A percentile compares a stretch with the other conserved stretches of the same genome.
phyloP scores from a whole-genome alignment of 2,113 vertebrate genomes.

The Bettongia penicillata region DNA sequence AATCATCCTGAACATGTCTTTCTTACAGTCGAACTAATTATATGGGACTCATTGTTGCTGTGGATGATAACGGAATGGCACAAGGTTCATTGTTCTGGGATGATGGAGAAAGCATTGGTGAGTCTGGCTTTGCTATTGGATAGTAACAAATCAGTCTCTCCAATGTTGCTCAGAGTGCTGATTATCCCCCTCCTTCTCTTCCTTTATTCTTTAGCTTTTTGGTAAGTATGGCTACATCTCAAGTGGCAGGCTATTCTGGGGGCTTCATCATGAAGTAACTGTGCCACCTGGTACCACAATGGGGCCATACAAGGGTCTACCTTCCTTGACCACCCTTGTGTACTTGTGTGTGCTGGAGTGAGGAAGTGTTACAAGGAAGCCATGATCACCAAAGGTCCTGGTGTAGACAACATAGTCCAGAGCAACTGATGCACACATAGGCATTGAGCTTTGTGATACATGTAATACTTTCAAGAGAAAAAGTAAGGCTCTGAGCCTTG shows the following conservation, averaged over 20 bases:
- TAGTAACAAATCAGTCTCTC: not conserved
- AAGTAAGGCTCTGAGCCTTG: not conserved
- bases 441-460: not conserved
- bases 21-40: conserved; percentile 87
- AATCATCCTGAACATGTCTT: not conserved
- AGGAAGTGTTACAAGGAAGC: not conserved
- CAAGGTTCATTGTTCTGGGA: conserved; percentile 91
- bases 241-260: not conserved
- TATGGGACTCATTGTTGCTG: conserved; percentile 89
- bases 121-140: conserved; percentile 43
- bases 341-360: not conserved
- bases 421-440: not conserved
- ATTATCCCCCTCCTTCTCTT: not conserved
- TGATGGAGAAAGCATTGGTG: conserved; percentile 90
- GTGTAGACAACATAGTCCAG: not conserved
- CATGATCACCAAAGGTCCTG: not conserved
- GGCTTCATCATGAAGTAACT: not conserved
- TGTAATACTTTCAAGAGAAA: not conserved
- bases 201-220: not conserved
- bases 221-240: not conserved
- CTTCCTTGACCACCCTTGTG: not conserved
- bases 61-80: conserved; percentile 82
- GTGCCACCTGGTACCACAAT: not conserved
- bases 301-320: not conserved
- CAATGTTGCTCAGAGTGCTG: not conserved